Conservation (phyloP, 30 jellyfish, hydroid and myxozoan species). For the Rhopilema esculentum region DNA sequence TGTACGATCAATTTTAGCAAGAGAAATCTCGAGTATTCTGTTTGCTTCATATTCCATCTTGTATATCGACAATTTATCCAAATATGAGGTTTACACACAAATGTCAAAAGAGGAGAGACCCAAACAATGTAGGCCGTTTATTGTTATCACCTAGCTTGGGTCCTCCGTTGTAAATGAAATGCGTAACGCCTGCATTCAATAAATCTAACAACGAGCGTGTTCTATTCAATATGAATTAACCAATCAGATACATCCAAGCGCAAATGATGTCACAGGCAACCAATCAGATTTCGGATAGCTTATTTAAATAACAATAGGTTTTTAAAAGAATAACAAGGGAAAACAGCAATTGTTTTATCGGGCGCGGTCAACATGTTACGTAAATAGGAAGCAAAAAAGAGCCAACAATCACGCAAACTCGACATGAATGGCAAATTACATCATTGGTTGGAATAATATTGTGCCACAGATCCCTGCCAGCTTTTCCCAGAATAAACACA, state of each 20-base stretch:
- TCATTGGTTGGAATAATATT: not conserved
- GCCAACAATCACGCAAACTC: not conserved
- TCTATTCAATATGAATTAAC: constrained; percentile 58
- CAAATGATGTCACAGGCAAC: constrained; percentile 43
- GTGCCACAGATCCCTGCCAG: not conserved
- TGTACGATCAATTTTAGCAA: constrained; percentile 73
- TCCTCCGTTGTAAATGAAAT: constrained; percentile 39
- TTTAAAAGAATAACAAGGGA: constrained; percentile 28
- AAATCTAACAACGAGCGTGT: constrained; percentile 64
- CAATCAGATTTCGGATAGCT: constrained; percentile 44
- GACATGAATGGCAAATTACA: not conserved
- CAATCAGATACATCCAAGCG: constrained; percentile 27
- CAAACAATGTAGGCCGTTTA: constrained; percentile 14
- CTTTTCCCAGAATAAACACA: no score
- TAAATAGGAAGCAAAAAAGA: constrained; percentile 5
- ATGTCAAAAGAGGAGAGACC: not conserved
- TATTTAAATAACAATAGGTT: constrained; percentile 65
- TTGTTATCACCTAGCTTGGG: constrained; percentile 1
- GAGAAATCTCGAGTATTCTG: constrained; percentile 59
- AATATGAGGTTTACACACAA: not conserved
- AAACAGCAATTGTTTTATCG: constrained; percentile 20
- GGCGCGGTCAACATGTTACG: constrained; percentile 29
- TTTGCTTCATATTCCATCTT: constrained; percentile 68
- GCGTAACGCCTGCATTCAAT: constrained; percentile 57
- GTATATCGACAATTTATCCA: not conserved